Conservation (phyloP, 2,113 vertebrate genomes). For the Eptatretus burgeri region DNA sequence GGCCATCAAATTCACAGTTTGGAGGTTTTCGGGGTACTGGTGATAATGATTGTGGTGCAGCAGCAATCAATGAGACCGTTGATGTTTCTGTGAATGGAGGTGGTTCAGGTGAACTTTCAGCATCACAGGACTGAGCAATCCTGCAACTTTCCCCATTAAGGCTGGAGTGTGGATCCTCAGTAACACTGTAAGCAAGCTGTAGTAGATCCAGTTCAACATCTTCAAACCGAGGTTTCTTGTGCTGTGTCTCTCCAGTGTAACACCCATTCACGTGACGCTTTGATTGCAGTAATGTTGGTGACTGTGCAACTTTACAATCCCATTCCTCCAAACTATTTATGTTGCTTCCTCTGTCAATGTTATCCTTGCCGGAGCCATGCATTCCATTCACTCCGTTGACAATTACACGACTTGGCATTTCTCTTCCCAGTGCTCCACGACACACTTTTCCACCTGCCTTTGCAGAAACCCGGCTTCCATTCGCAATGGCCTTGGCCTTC, state of each 20-base stretch:
- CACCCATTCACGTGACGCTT: slow-evolving; percentile 2
- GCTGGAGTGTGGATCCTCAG: not conserved
- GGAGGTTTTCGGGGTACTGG: not conserved
- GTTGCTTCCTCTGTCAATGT: no score
- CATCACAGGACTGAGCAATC: not conserved
- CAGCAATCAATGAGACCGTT: not conserved
- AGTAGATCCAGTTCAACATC: slow-evolving; percentile 4
- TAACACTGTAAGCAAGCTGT: not conserved
- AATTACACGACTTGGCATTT: no score
- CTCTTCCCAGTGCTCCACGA: no score
- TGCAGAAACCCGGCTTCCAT: no score
- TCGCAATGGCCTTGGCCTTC: no score
- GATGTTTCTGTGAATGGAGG: not conserved
- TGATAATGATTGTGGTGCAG: not conserved
- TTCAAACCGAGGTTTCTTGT: slow-evolving; percentile 1
- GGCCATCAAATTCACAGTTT: slow-evolving; percentile 4
- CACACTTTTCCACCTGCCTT: no score
- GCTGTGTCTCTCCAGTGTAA: not conserved
- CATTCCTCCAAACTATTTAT: no score
- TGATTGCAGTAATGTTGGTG: no score
- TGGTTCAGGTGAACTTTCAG: not conserved
- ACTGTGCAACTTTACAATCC: no score
- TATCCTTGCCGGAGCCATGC: no score
- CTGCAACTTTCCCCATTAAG: not conserved
- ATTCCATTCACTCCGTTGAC: no score